Conservation (phyloP, 2,888 invertebrate species). For the Branchipolynoe longqiensis region DNA sequence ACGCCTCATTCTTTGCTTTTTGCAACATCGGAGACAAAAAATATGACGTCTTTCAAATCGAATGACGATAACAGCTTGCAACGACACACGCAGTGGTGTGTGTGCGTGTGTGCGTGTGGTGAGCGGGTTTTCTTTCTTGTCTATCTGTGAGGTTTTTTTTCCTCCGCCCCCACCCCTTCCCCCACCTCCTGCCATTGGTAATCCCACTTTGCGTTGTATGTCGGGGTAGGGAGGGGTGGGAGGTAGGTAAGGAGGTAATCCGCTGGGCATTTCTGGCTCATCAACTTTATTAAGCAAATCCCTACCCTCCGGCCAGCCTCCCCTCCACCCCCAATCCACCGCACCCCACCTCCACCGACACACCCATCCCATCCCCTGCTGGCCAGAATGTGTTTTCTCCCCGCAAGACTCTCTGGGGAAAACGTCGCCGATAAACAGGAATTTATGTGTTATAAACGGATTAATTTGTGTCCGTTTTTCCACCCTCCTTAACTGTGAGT, state of each 20-base stretch:
- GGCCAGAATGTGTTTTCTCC: slow-evolving; percentile 42
- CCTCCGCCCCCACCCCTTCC: not conserved
- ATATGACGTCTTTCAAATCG: slow-evolving; percentile 20
- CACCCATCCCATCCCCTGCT: too few species aligned
- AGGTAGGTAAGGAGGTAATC: too few species aligned
- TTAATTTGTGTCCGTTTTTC: not conserved
- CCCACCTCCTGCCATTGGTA: not conserved
- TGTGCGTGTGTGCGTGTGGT: too few species aligned
- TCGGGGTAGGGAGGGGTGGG: too few species aligned
- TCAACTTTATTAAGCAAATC: slow-evolving; percentile 56
- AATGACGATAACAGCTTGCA: slow-evolving; percentile 40
- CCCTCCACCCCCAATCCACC: too few species aligned
- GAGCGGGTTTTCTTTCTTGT: not conserved
- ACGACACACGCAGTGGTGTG: too few species aligned
- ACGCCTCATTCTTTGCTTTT: not conserved
- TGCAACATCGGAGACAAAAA: not conserved
- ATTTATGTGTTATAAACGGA: slow-evolving; percentile 55
- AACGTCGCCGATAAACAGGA: slow-evolving; percentile 54
- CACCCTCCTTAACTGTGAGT: slow-evolving; percentile 41
- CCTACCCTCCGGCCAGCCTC: not conserved
- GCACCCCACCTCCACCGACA: too few species aligned
- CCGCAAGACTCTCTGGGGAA: slow-evolving; percentile 21
- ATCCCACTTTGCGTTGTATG: slow-evolving; percentile 50
- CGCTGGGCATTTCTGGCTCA: slow-evolving; percentile 38
- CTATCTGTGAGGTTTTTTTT: too few species aligned